These are phyloP conservation scores for Atta colombica DNA, from an alignment of 1,140 invertebrate species.

Conservation along the genomic window DNA sequence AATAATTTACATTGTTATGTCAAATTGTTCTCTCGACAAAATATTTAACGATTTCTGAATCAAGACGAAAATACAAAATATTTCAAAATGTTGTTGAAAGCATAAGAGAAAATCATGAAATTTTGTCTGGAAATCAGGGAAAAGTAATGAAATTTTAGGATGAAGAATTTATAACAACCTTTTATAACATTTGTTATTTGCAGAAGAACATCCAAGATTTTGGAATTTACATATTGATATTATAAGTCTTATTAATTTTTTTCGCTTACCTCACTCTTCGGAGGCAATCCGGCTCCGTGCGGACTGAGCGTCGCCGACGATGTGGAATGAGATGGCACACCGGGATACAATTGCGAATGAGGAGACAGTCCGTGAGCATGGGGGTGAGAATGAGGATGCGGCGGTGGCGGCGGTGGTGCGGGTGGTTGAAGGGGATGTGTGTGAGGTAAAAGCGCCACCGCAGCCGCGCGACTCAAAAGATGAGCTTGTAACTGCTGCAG, in stretches of 20 bases:
- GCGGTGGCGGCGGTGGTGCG: constrained; percentile 86
- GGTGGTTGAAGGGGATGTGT: constrained; percentile 85
- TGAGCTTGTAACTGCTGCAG: constrained; percentile 93
- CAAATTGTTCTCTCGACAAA: no score
- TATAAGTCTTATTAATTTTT: background rate
- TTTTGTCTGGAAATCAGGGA: no score
- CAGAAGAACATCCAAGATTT: background rate
- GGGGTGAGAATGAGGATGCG: constrained; percentile 83
- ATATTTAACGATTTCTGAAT: no score
- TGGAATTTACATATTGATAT: background rate
- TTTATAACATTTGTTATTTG: background rate
- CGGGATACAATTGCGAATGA: constrained; percentile 83
- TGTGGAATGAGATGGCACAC: constrained; percentile 83
- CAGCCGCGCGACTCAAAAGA: constrained; percentile 88
- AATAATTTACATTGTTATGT: no score
- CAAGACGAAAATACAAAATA: no score
- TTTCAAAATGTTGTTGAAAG: no score
- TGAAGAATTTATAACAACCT: no score
- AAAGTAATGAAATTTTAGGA: no score
- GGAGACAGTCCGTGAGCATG: constrained; percentile 78
- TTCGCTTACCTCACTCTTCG: constrained; percentile 84
- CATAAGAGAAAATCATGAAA: no score
- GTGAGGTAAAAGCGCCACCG: constrained; percentile 88
- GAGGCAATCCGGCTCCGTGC: constrained; percentile 78
- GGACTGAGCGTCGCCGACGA: constrained; percentile 82